Conservation (phyloP, 2,113 vertebrate species). For the Todiramphus saurophagus region DNA sequence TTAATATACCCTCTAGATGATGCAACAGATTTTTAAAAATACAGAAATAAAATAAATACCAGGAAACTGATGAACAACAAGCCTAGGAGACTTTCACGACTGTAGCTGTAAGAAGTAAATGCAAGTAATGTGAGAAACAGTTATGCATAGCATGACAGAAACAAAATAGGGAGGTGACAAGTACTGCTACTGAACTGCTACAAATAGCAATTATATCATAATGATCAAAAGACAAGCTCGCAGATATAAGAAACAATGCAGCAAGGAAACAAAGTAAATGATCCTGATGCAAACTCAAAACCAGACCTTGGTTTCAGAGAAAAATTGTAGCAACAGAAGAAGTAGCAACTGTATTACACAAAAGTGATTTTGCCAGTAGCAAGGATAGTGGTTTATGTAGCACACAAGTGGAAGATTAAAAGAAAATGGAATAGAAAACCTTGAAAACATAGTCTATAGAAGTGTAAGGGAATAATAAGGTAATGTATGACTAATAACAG, state of each 20-base stretch:
- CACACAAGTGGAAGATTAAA: constrained; percentile 12
- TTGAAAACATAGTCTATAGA: neutral
- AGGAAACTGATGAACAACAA: constrained; percentile 1
- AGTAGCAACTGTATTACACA: neutral
- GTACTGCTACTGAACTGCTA: constrained; percentile 44
- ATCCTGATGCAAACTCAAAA: neutral
- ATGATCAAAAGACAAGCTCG: constrained; percentile 42
- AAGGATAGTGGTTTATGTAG: constrained; percentile 2
- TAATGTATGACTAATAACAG: neutral
- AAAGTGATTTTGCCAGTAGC: constrained; percentile 37
- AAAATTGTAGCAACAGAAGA: neutral
- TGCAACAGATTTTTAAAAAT: neutral
- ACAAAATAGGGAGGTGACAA: constrained; percentile 22
- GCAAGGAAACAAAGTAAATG: neutral
- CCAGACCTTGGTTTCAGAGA: neutral
- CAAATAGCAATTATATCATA: neutral
- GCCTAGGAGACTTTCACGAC: constrained; percentile 14
- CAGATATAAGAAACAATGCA: constrained; percentile 3
- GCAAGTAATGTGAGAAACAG: constrained; percentile 4
- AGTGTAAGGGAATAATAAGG: neutral
- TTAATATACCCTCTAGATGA: neutral
- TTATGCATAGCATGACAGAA: neutral
- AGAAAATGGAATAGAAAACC: neutral
- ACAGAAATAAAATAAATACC: neutral
- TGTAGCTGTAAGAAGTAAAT: constrained; percentile 24